Conservation (phyloP, 2,888 invertebrate genomes). For the Drosophila quinaria region DNA sequence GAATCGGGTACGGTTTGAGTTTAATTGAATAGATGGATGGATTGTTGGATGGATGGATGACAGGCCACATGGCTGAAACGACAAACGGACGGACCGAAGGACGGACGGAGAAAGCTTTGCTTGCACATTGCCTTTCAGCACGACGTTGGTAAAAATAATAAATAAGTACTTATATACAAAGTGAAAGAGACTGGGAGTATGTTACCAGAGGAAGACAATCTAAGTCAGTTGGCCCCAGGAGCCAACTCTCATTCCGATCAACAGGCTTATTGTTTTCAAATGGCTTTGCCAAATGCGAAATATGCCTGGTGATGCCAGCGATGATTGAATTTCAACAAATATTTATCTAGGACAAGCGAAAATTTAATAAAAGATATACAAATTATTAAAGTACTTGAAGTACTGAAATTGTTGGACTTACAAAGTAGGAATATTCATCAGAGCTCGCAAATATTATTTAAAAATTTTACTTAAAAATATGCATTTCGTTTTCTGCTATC, state of each 20-base stretch:
- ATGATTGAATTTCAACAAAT: conserved; percentile 40
- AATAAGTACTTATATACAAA: conserved; percentile 24
- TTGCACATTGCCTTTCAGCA: conserved; percentile 25
- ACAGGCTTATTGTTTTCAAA: conserved; percentile 37
- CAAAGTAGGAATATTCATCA: neutral
- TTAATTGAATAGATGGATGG: conserved; percentile 48
- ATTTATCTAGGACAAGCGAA: conserved; percentile 28
- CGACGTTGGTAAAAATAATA: conserved; percentile 36
- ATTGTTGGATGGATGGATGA: conserved; percentile 34
- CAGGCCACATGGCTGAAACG: conserved; percentile 2
- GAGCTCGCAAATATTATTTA: no score
- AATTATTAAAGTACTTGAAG: neutral
- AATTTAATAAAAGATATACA: conserved; percentile 4
- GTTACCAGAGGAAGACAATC: conserved; percentile 3
- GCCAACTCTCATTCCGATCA: conserved; percentile 15
- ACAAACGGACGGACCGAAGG: neutral
- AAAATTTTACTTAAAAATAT: no score
- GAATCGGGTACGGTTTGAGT: conserved; percentile 30
- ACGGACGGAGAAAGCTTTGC: conserved; percentile 6
- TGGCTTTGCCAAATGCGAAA: conserved; percentile 37
- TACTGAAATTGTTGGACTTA: neutral
- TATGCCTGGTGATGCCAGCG: conserved; percentile 11
- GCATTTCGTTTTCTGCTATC: no score
- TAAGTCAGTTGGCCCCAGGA: conserved; percentile 22
- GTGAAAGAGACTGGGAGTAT: neutral